Evolutionary conservation across 2,113 vertebrate species (phyloP), one percentile per base, ranked within the genome.

Genomic region (Chaenocephalus aceratus): DNA sequence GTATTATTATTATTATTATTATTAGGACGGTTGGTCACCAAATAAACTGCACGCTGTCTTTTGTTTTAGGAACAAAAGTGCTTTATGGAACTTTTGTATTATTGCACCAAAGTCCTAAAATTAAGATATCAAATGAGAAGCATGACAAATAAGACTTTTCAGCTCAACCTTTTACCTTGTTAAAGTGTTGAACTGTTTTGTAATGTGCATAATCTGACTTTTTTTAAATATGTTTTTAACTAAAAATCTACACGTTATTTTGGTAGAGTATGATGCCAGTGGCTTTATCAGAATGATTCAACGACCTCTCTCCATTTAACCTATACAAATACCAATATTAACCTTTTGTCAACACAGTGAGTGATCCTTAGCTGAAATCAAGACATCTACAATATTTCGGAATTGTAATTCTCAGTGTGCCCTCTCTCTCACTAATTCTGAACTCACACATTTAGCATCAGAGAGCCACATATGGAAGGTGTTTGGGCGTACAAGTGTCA

Each of bases 401-500:
- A 23, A 44, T 36, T 23, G 60, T 46, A 52, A 77, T 26, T 57
- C 53, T 72, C 45, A 5, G 5, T 46, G 52, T 41, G 79, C 10
- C 57, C 51, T 60, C 18, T 58, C 12, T 61, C 48, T 41, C 52
- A 6, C 48, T 52, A 26, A 71, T 48, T 70, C 57, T 63, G n/a
- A 71, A 67, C 21, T 59, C 62, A 75, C 26, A 36, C 58, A 23
- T 46, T 48, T 49, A 68, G 45, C 76, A 74, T 77, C 60, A 67
- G 41, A 80, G 51, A 85, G 53, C 46, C 73, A 65, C 83, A 83
- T 81, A 84, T 67, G 78, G 80, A 64, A 88, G 34, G 45, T 58
- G 77, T 80, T 83, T 82, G 81, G 75, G 77, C 4, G 52, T 73
- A 77, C 86, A 53, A 72, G 71, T 70, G 83, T 86, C 89, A 88